Evolutionary conservation across 2,888 invertebrate species (phyloP).

Genomic region (Acanthosepion lycidas): DNA sequence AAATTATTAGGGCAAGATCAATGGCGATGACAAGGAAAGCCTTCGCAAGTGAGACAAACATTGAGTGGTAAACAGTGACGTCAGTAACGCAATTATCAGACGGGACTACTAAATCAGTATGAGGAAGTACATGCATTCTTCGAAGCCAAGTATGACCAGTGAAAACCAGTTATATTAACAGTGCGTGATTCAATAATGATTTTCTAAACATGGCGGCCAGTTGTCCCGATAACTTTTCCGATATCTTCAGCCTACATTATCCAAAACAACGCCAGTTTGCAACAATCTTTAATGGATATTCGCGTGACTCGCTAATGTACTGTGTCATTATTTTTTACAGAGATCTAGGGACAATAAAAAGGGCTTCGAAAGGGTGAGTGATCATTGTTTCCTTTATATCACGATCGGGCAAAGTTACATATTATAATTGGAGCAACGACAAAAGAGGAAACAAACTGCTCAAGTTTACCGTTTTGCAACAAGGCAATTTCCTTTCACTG

Average conservation of each 20-base stretch:
- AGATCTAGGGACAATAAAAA: background rate
- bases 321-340: background rate
- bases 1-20: background rate
- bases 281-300: constrained; percentile 10
- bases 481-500: background rate
- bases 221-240: background rate
- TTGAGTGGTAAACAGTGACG: background rate
- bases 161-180: background rate
- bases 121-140: background rate
- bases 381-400: background rate
- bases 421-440: background rate
- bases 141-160: background rate
- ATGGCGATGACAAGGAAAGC: background rate
- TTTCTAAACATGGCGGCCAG: background rate
- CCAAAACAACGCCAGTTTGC: background rate
- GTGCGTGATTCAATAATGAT: background rate
- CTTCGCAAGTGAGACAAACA: background rate
- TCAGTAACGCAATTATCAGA: background rate
- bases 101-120: background rate
- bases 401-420: background rate
- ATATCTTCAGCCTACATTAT: constrained; percentile 9
- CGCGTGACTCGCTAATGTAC: constrained; percentile 1
- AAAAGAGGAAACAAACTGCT: background rate
- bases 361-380: background rate
- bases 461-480: background rate